phyloP scores from a whole-genome alignment of 2,797 vertebrate genomes.

The Coregonus sp. region DNA sequence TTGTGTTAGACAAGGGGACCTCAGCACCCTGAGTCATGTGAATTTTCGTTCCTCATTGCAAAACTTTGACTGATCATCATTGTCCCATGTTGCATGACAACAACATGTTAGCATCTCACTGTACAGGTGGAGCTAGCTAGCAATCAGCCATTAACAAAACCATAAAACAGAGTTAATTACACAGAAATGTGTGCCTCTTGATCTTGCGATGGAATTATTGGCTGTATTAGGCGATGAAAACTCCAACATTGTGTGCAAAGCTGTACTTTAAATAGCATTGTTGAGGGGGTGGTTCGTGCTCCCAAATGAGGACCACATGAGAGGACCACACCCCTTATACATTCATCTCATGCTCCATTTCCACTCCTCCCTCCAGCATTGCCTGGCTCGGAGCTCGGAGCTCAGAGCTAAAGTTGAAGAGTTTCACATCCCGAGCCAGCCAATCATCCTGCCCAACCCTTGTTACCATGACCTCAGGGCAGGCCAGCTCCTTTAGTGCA shows the following conservation, averaged over 20 bases:
- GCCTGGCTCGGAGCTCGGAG: conserved; percentile 48
- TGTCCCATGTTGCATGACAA: conserved; percentile 39
- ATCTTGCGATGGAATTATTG: conserved; percentile 18
- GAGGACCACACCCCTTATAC: conserved; percentile 49
- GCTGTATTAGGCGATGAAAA: conserved; percentile 32
- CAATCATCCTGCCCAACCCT: conserved; percentile 43
- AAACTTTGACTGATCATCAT: conserved; percentile 22
- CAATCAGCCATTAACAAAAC: conserved; percentile 19
- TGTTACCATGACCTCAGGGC: conserved; percentile 36
- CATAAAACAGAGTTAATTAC: conserved; percentile 32
- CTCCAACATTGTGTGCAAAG: background rate
- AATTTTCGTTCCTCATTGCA: conserved; percentile 62
- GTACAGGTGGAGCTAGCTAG: conserved; percentile 44
- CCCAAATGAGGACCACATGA: conserved; percentile 56
- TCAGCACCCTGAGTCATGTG: conserved; percentile 58
- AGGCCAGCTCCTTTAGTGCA: conserved; percentile 32
- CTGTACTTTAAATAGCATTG: conserved; percentile 34
- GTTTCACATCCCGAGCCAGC: conserved; percentile 45
- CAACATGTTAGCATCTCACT: conserved; percentile 51
- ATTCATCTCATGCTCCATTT: conserved; percentile 41
- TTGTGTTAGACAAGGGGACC: conserved; percentile 48
- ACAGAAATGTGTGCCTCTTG: conserved; percentile 10
- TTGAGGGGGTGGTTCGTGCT: conserved; percentile 1
- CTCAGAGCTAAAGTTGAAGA: conserved; percentile 30
- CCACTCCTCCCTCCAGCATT: conserved; percentile 38